These are phyloP conservation scores for Malurus melanocephalus DNA, from an alignment of 2,113 vertebrate species.

Conservation along the genomic window DNA sequence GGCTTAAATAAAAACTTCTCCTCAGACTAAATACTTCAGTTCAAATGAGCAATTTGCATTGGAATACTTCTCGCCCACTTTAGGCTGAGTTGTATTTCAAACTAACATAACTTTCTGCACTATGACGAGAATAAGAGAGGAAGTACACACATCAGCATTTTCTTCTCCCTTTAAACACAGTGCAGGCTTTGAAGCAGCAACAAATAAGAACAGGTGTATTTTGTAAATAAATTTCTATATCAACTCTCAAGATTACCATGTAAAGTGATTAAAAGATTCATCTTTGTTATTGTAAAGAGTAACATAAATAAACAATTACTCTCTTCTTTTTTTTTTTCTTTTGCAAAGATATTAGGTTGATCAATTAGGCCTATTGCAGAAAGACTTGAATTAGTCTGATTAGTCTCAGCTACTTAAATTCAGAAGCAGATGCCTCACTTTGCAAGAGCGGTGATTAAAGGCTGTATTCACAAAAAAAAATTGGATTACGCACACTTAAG, in stretches of 20 bases:
- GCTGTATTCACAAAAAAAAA: constrained; percentile 33
- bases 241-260: background rate
- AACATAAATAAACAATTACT: constrained; percentile 12
- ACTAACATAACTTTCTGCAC: background rate
- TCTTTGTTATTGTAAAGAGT: background rate
- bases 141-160: background rate
- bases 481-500: constrained; percentile 55
- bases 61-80: background rate
- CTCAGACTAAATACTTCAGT: background rate
- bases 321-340: background rate
- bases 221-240: constrained; percentile 1
- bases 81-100: background rate
- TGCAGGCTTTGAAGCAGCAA: background rate
- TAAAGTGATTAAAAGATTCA: constrained; percentile 20
- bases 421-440: constrained; percentile 63
- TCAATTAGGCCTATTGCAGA: constrained; percentile 26
- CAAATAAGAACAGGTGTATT: constrained; percentile 19
- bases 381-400: constrained; percentile 56
- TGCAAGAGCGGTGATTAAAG: constrained; percentile 54
- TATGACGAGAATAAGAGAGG: background rate
- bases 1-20: background rate
- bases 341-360: constrained; percentile 18
- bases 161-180: background rate
- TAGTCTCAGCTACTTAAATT: constrained; percentile 60
- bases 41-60: background rate